Conservation (phyloP, 2,113 vertebrate species). For the Prietella phreatophila region DNA sequence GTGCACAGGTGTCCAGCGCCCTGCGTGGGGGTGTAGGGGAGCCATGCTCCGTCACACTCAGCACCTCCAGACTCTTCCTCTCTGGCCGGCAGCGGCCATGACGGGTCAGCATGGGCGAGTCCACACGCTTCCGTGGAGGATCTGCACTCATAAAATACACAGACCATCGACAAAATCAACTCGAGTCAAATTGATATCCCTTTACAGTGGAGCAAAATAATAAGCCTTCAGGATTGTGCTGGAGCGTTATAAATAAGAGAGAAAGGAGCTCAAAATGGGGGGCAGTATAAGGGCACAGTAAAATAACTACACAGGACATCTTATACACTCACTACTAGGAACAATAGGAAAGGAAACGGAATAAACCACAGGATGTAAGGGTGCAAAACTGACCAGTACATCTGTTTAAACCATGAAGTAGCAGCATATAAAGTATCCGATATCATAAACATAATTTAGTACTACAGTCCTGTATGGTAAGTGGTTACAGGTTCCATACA, state of each 20-base stretch:
- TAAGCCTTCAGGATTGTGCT: neutral
- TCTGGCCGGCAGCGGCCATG: conserved; percentile 86
- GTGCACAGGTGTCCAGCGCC: conserved; percentile 85
- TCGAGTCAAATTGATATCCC: too few relatives aligned
- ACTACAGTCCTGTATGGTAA: neutral
- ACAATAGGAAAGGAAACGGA: neutral
- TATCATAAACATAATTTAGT: neutral
- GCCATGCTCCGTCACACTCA: conserved; percentile 87
- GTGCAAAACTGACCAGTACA: neutral
- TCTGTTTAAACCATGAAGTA: neutral
- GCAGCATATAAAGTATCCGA: neutral
- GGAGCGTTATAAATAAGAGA: neutral
- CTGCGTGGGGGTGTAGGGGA: conserved; percentile 86
- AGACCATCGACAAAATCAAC: neutral
- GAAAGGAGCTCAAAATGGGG: neutral
- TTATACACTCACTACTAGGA: neutral
- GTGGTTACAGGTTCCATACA: neutral
- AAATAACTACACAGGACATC: neutral
- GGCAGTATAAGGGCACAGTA: neutral
- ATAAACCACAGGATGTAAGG: neutral
- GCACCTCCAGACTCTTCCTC: conserved; percentile 89
- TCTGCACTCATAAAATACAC: conserved; percentile 63
- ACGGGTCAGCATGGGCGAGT: conserved; percentile 88
- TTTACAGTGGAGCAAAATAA: neutral
- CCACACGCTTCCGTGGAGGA: conserved; percentile 88